These are phyloP conservation scores for Tachuris rubrigastra DNA, from an alignment of 2,113 vertebrate species.

Conservation along the genomic window DNA sequence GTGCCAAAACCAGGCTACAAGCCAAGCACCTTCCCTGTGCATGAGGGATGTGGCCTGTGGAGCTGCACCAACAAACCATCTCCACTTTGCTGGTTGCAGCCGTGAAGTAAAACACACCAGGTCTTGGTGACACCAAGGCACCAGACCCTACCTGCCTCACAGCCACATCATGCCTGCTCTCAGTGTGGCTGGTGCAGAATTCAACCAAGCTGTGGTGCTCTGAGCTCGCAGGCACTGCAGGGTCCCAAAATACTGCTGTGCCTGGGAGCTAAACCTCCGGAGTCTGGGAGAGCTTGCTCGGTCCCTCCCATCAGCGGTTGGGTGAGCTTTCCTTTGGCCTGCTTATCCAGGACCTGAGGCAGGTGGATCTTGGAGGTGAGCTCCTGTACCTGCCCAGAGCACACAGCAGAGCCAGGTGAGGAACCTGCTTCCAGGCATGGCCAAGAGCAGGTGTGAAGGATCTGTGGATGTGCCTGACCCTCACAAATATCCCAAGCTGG, in stretches of 20 bases:
- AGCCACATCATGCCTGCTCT: neutral
- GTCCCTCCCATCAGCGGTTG: fast-evolving
- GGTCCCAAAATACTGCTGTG: neutral
- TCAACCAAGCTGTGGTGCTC: neutral
- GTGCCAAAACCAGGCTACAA: neutral
- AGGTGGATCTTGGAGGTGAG: neutral
- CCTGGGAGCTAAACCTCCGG: neutral
- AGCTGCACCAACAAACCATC: neutral
- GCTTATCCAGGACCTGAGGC: neutral
- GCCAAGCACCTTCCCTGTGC: neutral
- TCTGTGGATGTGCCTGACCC: neutral
- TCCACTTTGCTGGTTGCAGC: neutral
- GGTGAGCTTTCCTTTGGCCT: neutral
- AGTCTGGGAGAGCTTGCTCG: neutral
- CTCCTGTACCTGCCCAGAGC: no score
- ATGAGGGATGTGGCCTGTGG: neutral
- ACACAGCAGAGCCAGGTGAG: neutral
- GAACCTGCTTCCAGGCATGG: neutral
- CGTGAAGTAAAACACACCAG: neutral
- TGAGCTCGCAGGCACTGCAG: neutral
- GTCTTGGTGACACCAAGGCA: neutral
- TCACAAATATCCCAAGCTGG: neutral
- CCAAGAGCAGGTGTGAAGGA: neutral
- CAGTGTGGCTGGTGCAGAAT: neutral
- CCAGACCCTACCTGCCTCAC: neutral